phyloP scores from a whole-genome alignment of 1,140 invertebrate species.

The Ceratoteleas bidentatus region DNA sequence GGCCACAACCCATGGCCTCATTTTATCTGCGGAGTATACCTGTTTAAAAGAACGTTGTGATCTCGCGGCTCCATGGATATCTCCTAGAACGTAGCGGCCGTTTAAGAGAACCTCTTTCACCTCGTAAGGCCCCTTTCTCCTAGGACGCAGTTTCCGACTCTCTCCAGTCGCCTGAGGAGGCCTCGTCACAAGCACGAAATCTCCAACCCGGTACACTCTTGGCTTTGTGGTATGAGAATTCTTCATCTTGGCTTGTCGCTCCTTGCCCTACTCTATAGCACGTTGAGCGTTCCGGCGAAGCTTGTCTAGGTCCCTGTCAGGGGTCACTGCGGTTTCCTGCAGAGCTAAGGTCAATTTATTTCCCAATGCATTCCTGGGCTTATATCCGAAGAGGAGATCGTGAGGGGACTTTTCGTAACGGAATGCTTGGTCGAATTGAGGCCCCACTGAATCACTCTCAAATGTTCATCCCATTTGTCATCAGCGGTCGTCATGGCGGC shows the following conservation, averaged over 20 bases:
- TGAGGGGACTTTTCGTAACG: constrained; percentile 23
- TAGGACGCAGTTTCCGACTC: constrained; percentile 7
- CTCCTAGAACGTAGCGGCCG: constrained; percentile 43
- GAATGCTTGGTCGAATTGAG: constrained; percentile 48
- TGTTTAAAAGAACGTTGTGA: constrained; percentile 55
- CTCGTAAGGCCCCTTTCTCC: constrained; percentile 45
- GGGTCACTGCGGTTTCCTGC: not conserved
- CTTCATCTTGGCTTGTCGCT: not conserved
- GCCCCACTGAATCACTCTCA: too few relatives aligned
- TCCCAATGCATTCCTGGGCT: constrained; percentile 7
- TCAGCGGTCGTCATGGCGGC: constrained; percentile 10
- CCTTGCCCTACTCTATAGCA: not conserved
- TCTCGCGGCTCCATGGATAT: constrained; percentile 58
- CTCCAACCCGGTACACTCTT: not conserved
- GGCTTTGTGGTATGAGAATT: not conserved
- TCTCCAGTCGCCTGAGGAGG: not conserved
- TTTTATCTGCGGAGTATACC: constrained; percentile 51
- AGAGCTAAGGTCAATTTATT: constrained; percentile 11
- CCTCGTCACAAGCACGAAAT: not conserved
- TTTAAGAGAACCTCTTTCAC: constrained; percentile 58
- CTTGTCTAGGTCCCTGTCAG: too few relatives aligned
- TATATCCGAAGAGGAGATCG: constrained; percentile 9
- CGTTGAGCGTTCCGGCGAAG: not conserved
- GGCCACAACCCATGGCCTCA: constrained; percentile 20
- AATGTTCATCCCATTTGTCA: constrained; percentile 39